Evolutionary conservation across 2,888 invertebrate genomes (phyloP), one percentile per base, ranked within the genome.

Genomic region (Dryadula phaetusa): DNA sequence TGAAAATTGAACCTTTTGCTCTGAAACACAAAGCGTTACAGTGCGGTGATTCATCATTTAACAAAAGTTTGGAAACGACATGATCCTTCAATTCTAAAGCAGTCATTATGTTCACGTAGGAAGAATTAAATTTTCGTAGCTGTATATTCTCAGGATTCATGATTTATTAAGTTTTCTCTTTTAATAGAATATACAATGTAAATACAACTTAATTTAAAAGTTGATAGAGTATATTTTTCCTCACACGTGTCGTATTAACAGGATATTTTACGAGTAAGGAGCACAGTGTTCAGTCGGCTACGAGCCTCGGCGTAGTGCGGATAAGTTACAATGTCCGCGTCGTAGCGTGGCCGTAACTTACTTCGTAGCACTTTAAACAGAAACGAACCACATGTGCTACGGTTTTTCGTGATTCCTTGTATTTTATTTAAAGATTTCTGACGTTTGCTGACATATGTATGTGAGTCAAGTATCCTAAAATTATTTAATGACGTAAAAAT

Each of bases 61-160:
- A 74, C 76, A 82, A 84, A 86, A 84, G 80, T 87, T 87, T 83
- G 76, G 76, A 83, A 81, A 78, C 76, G 76, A 76, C 80, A 81
- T 87, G 86, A 88, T 89, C 84, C 84, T 82, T 85, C 82, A 84
- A 84, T 87, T 86, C 82, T 83, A 90, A 92, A 90, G 81, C 82
- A 85, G 86, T 90, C 91, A 92, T 91, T 90, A 90, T 88, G 87
- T 82, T 88, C 82, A 78, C 76, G 86, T 77, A 83, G 78, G 83
- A 89, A 88, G 88, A 89, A 90, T 90, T 88, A 87, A 82, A 91
- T 85, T 90, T 87, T 89, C 82, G 79, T 84, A 83, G 82, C 85
- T 81, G 52, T 25, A 40, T 82, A 80, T 81, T 84, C 79, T 82
- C 75, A 70, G 78, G 81, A 80, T 84, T 83, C 79, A 81, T 79